Evolutionary conservation across 2,113 vertebrate genomes (phyloP), one percentile per base, ranked within the genome.

Genomic region (Podocnemis expansa): DNA sequence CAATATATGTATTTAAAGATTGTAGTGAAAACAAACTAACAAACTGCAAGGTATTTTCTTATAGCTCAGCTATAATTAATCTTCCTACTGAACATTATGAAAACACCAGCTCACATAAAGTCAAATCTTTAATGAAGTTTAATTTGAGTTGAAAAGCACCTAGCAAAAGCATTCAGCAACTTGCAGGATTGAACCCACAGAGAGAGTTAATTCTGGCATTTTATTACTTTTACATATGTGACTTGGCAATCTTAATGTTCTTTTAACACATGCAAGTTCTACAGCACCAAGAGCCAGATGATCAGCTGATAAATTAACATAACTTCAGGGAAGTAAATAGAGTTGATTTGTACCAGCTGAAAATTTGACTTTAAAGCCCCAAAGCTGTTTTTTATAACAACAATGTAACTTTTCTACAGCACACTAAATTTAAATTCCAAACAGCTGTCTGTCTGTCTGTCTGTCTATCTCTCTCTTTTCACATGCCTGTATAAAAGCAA

Each of bases 1-100:
- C 63, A 96, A 95, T 67, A 92, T 91, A 41, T 10, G 87, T 3
- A 88, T 60, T 88, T 91, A 22, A 73, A 85, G 55, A 34, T 51
- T 75, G 1, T 13, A 88, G 27, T 51, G 60, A 16, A 91, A 96
- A 85, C 4, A 8, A 80, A 10, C 29, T 75, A 29, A 10, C 16
- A n/a, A 16, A 10, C 47, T 85, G 49, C 73, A 47, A 86, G 82
- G 41, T n/a, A 8, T 96, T 82, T 76, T 90, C 47, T 13, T 1
- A 3, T 41, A 60, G 21, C 12, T 49, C 49, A 63, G 17, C 45
- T 22, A 60, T 29, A 21, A 87, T 41, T 13, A 43, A 60, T 47
- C 80, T 95, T 89, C 84, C 51, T 84, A 27, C 27, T 8, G 85
- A 19, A 43, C 84, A 58, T 11, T 83, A 8, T 29, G 31, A 8